Conservation (phyloP, 2,888 invertebrate genomes). For the Phengaris arion region DNA sequence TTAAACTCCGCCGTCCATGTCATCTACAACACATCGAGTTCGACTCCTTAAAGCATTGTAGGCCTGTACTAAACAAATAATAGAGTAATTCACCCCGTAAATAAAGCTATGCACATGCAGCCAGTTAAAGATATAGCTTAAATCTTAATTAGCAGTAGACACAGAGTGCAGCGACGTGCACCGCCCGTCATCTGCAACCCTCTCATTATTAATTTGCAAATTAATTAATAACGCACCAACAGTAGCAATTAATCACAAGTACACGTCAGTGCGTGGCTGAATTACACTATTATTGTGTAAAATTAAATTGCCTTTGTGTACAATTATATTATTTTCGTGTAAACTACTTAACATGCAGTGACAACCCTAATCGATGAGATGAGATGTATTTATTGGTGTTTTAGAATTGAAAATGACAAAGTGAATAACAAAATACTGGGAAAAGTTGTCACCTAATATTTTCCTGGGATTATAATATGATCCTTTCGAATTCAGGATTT, state of each 20-base stretch:
- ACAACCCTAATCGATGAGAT: too few relatives aligned
- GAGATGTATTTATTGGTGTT: too few relatives aligned
- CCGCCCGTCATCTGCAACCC: slow-evolving; percentile 68
- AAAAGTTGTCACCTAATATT: too few relatives aligned
- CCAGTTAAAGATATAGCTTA: slow-evolving; percentile 20
- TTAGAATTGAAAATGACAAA: too few relatives aligned
- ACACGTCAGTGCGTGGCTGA: slow-evolving; percentile 7
- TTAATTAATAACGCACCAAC: slow-evolving; percentile 70
- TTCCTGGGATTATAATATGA: too few relatives aligned
- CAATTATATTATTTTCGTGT: not conserved
- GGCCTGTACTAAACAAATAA: too few relatives aligned
- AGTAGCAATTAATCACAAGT: slow-evolving; percentile 60
- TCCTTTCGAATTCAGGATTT: too few relatives aligned
- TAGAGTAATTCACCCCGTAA: not conserved
- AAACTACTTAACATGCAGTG: too few relatives aligned
- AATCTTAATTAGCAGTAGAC: slow-evolving; percentile 52
- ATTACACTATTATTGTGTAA: not conserved
- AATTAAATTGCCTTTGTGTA: not conserved
- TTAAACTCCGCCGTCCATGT: too few relatives aligned
- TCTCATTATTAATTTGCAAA: slow-evolving; percentile 69
- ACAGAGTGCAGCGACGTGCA: slow-evolving; percentile 47
- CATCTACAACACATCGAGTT: too few relatives aligned
- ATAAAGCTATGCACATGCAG: not conserved
- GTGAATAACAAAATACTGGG: too few relatives aligned
- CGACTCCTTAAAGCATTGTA: too few relatives aligned